Evolutionary conservation across 1,140 invertebrate genomes (phyloP).

Genomic region (Elymnias hypermnestra): DNA sequence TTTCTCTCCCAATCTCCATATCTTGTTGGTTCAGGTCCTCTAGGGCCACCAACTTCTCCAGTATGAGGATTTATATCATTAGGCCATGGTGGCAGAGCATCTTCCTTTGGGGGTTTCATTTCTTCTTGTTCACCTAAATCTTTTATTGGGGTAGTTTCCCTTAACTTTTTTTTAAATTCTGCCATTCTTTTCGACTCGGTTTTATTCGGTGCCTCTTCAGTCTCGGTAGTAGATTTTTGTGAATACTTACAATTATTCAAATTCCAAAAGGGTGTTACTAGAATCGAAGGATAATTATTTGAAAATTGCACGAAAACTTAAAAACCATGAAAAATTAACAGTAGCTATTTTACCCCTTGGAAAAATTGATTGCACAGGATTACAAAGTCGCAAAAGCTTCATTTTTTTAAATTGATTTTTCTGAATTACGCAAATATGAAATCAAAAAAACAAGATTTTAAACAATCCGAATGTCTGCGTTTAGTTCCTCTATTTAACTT

Average conservation of each 20-base stretch:
- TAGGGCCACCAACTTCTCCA: conserved; percentile 96
- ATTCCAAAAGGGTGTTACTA: conserved; percentile 10
- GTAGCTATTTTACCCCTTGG: too few relatives aligned
- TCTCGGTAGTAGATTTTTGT: conserved; percentile 29
- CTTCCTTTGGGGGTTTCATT: conserved; percentile 87
- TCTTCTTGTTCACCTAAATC: conserved; percentile 76
- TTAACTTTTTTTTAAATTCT: conserved; percentile 80
- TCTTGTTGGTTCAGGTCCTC: conserved; percentile 97
- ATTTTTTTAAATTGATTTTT: too few relatives aligned
- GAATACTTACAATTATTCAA: conserved; percentile 27
- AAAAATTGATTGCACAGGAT: not conserved
- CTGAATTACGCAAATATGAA: too few relatives aligned
- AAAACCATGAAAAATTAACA: too few relatives aligned
- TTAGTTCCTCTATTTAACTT: too few relatives aligned
- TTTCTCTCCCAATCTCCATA: conserved; percentile 99
- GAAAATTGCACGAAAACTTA: too few relatives aligned
- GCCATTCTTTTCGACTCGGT: conserved; percentile 54
- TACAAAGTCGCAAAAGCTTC: not conserved
- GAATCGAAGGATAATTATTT: too few relatives aligned
- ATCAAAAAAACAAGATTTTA: too few relatives aligned
- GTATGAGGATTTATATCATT: conserved; percentile 93
- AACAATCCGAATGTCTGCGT: too few relatives aligned
- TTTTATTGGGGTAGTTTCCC: conserved; percentile 78
- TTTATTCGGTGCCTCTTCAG: conserved; percentile 27
- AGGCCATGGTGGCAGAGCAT: conserved; percentile 90